These are phyloP conservation scores for Sylvia atricapilla DNA, from an alignment of 2,113 vertebrate genomes.

Conservation along the genomic window DNA sequence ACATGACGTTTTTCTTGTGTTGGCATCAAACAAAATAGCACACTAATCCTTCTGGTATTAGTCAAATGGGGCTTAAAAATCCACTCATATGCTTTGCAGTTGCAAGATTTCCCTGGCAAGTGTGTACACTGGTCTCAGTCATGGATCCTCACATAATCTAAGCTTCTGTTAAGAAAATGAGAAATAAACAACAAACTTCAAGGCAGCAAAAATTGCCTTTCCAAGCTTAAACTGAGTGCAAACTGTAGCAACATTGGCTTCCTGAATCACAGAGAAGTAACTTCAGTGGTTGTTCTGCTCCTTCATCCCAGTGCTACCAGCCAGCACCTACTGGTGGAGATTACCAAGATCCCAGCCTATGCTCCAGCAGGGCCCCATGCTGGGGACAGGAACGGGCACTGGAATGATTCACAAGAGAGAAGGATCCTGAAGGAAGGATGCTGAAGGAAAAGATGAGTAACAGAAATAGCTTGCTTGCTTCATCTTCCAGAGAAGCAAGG, in stretches of 20 bases:
- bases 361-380: background rate
- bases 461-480: constrained; percentile 15
- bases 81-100: background rate
- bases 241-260: background rate
- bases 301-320: background rate
- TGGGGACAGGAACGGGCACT: background rate
- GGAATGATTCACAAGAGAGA: background rate
- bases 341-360: background rate
- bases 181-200: background rate
- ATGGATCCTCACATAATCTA: background rate
- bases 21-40: background rate
- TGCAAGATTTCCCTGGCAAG: constrained; percentile 18
- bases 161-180: background rate
- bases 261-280: background rate
- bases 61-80: background rate
- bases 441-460: constrained; percentile 8
- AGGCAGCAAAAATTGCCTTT: background rate
- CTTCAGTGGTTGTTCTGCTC: background rate
- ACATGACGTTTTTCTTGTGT: background rate
- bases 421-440: background rate
- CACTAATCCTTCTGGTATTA: constrained; percentile 7
- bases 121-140: background rate
- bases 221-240: background rate
- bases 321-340: background rate
- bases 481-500: background rate